Evolutionary conservation across 2,113 vertebrate species (phyloP).

Genomic region (Holacanthus passer): DNA sequence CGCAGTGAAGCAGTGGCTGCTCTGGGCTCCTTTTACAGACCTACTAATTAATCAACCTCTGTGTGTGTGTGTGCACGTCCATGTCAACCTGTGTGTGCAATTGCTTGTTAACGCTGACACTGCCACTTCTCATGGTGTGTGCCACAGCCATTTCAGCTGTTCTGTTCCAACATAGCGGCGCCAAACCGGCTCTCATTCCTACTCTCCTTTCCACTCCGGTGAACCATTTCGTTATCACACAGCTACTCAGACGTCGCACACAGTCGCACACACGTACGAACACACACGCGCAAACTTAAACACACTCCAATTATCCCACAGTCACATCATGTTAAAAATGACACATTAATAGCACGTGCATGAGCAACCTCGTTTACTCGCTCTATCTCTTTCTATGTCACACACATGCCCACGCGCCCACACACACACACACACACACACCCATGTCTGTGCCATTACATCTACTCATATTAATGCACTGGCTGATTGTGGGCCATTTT

Average conservation of each 20-base stretch:
- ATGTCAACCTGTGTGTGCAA: not conserved
- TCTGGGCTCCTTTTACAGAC: conserved; percentile 39
- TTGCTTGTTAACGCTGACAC: conserved; percentile 43
- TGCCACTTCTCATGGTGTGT: conserved; percentile 38
- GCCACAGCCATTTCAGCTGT: conserved; percentile 51
- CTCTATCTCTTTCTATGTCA: conserved; percentile 7
- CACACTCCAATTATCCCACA: conserved; percentile 57
- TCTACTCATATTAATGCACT: conserved; percentile 38
- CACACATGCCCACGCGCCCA: conserved; percentile 2
- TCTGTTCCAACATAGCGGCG: conserved; percentile 33
- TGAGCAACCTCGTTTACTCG: conserved; percentile 1
- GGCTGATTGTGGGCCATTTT: conserved; percentile 42
- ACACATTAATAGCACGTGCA: conserved; percentile 51
- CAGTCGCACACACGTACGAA: not conserved
- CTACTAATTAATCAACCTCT: conserved; percentile 49
- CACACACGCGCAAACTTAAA: conserved; percentile 19
- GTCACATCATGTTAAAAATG: conserved; percentile 61
- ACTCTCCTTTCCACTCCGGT: conserved; percentile 49
- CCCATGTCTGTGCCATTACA: conserved; percentile 16
- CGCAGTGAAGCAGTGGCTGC: conserved; percentile 28
- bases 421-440: conserved; percentile 12
- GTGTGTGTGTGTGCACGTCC: conserved; percentile 12
- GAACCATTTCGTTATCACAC: conserved; percentile 60
- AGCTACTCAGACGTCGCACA: conserved; percentile 35
- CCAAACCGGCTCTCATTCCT: conserved; percentile 48